phyloP scores from a whole-genome alignment of 2,797 vertebrate genomes.

The Manis javanica region DNA sequence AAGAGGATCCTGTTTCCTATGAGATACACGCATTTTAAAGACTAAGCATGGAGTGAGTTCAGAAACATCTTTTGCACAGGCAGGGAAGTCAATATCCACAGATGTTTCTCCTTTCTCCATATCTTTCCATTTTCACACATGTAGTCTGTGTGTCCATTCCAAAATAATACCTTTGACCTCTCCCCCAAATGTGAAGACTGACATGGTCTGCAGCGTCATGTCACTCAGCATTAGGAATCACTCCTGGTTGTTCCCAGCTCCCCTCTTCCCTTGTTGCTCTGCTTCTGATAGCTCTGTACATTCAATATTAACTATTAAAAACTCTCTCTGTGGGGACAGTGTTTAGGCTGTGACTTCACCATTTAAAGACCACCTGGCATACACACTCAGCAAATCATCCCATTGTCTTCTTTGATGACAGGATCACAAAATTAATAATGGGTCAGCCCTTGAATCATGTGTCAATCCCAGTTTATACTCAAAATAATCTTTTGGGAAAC shows the following conservation, averaged over 20 bases:
- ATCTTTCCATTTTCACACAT: neutral
- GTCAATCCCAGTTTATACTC: neutral
- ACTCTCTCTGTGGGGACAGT: accelerated
- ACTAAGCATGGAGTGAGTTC: neutral
- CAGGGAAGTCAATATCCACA: neutral
- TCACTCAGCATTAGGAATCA: neutral
- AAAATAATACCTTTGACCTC: neutral
- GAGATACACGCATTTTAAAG: neutral
- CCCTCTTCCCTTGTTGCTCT: neutral
- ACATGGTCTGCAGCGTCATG: neutral
- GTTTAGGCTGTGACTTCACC: neutral
- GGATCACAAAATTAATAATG: neutral
- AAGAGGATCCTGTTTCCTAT: neutral
- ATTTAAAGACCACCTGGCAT: neutral
- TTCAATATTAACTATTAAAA: neutral
- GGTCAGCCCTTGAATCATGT: neutral
- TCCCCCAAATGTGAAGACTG: neutral
- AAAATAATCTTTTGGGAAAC: neutral
- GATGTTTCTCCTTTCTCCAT: neutral
- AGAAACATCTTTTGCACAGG: neutral
- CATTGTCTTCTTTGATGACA: neutral
- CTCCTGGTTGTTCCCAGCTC: accelerated
- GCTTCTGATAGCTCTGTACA: neutral
- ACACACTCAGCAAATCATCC: neutral
- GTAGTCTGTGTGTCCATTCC: neutral